Conservation (phyloP, 2,113 vertebrate genomes). For the Nothoprocta pentlandii region DNA sequence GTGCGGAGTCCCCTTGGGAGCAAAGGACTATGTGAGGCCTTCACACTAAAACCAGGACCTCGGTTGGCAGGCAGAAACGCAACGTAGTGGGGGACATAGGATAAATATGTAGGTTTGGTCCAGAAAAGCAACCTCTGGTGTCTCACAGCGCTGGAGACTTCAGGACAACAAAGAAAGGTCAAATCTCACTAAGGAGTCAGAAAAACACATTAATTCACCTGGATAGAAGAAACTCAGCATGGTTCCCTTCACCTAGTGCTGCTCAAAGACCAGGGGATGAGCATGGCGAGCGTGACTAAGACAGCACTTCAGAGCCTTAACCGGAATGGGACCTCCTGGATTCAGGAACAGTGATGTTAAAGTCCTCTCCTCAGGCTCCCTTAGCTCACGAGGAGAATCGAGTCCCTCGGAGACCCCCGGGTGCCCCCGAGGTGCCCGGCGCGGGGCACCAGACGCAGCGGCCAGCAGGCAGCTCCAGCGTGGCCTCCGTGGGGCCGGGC, state of each 20-base stretch:
- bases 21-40: background rate
- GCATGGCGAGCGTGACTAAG: slow-evolving; percentile 55
- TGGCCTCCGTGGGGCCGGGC: background rate
- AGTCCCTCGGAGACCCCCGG: background rate
- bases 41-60: background rate
- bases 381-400: background rate
- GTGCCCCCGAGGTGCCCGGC: background rate
- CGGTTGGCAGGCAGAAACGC: background rate
- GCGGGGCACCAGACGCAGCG: fast-evolving
- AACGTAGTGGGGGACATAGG: background rate
- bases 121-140: background rate
- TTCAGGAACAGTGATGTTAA: background rate
- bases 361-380: background rate
- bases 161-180: background rate
- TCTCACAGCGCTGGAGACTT: slow-evolving; percentile 13
- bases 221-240: background rate
- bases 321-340: background rate
- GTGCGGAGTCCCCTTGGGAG: background rate
- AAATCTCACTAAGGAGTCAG: slow-evolving; percentile 8
- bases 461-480: too few species aligned
- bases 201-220: slow-evolving; percentile 19
- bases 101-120: background rate
- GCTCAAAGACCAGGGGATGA: slow-evolving; percentile 44
- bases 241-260: background rate
- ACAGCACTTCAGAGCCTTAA: slow-evolving; percentile 61